A percentile compares a stretch with the other conserved stretches of the same genome.
phyloP scores from a whole-genome alignment of 2,888 invertebrate species.

The Lasioglossum lativentre region DNA sequence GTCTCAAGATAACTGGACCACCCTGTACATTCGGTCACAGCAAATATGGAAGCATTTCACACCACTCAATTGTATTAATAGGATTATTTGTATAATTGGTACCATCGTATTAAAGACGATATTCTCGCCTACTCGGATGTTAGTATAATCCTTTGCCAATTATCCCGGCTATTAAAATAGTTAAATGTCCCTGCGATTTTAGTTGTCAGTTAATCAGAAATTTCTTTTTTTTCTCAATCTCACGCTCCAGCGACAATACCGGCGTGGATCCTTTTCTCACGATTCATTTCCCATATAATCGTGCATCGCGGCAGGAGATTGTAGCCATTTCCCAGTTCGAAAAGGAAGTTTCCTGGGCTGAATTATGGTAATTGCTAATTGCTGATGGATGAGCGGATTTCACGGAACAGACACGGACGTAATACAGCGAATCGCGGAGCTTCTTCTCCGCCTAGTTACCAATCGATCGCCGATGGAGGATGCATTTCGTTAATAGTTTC shows the following conservation, averaged over 20 bases:
- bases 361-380: slow-evolving; percentile 53
- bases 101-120: background rate
- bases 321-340: slow-evolving; percentile 25
- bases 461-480: slow-evolving; percentile 53
- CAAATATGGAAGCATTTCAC: background rate
- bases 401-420: slow-evolving; percentile 22
- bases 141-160: background rate
- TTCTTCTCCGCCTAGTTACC: slow-evolving; percentile 24
- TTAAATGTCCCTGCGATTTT: background rate
- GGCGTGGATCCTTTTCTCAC: background rate
- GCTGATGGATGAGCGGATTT: slow-evolving; percentile 42
- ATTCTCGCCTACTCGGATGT: background rate
- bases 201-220: background rate
- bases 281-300: slow-evolving; percentile 1
- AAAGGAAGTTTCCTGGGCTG: slow-evolving; percentile 29
- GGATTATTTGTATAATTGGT: background rate
- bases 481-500: slow-evolving; percentile 66
- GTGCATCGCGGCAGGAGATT: slow-evolving; percentile 11
- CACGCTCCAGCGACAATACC: background rate
- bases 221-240: background rate
- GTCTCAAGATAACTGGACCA: no score
- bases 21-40: background rate
- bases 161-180: background rate
- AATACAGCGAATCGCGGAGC: slow-evolving; percentile 12
- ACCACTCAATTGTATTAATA: background rate